Evolutionary conservation across 2,888 invertebrate genomes (phyloP).

Genomic region (Punctoribates punctum): DNA sequence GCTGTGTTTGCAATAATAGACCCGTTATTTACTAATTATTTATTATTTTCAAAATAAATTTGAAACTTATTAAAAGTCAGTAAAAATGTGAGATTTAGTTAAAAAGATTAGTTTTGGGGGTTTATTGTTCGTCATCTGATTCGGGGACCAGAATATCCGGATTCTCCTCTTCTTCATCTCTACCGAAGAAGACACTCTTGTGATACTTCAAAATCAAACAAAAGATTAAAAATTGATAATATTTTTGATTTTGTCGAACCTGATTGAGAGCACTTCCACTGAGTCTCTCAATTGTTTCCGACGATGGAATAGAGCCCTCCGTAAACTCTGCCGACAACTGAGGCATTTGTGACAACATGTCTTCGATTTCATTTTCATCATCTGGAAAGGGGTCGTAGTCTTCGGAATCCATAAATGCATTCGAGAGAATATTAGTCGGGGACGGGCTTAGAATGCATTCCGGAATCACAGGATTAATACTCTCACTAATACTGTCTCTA

Average conservation of each 20-base stretch:
- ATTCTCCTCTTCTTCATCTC: neutral
- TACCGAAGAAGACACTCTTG: conserved; percentile 1
- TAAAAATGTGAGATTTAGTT: neutral
- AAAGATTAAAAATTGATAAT: neutral
- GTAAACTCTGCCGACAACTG: neutral
- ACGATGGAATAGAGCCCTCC: too few species aligned
- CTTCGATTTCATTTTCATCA: neutral
- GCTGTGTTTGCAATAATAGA: conserved; percentile 16
- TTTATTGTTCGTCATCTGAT: neutral
- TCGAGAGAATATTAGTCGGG: neutral
- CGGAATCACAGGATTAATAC: too few species aligned
- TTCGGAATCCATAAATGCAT: neutral
- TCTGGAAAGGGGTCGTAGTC: neutral
- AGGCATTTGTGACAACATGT: conserved; percentile 5
- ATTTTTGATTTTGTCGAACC: neutral
- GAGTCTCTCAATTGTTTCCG: neutral
- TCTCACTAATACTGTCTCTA: too few species aligned
- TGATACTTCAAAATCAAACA: neutral
- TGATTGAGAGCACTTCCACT: neutral
- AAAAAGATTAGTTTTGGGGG: neutral
- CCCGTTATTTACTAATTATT: neutral
- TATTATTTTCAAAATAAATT: neutral
- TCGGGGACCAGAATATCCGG: neutral
- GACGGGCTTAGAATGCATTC: too few species aligned
- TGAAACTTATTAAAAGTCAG: too few species aligned